phyloP scores from a whole-genome alignment of 2,888 invertebrate species.

The Oasisia sp. region DNA sequence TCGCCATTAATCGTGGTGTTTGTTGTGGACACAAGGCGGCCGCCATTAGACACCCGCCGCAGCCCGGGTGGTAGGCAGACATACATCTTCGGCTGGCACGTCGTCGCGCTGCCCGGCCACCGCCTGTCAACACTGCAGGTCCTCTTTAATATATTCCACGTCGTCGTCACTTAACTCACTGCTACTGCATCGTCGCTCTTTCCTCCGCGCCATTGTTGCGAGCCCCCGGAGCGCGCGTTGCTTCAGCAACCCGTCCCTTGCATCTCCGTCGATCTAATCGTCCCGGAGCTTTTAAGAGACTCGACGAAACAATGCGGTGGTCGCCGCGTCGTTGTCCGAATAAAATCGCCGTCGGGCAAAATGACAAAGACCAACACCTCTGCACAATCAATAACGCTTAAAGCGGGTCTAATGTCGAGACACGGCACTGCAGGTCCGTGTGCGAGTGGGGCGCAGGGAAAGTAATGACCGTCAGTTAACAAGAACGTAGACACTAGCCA shows the following conservation, averaged over 20 bases:
- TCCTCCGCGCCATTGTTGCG: not conserved
- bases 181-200: not conserved
- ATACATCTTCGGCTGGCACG: not conserved
- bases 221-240: not conserved
- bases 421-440: not conserved
- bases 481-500: not conserved
- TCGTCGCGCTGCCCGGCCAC: not conserved
- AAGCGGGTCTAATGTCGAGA: not conserved
- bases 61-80: not conserved
- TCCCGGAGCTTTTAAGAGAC: slow-evolving; percentile 2
- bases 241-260: not conserved
- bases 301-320: not conserved
- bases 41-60: not conserved
- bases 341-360: not conserved
- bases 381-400: not conserved
- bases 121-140: not conserved
- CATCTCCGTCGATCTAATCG: not conserved
- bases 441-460: not conserved
- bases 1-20: not conserved
- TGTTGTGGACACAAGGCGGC: not conserved
- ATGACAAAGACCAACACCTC: slow-evolving; percentile 13
- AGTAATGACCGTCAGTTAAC: not conserved
- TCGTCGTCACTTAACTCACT: slow-evolving; percentile 17
- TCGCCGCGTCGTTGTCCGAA: not conserved
- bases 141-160: not conserved